Percentiles rank a stretch among this genome's conserved stretches.
phyloP scores from a whole-genome alignment of 2,888 invertebrate species.

The Scrobipalpa costella region DNA sequence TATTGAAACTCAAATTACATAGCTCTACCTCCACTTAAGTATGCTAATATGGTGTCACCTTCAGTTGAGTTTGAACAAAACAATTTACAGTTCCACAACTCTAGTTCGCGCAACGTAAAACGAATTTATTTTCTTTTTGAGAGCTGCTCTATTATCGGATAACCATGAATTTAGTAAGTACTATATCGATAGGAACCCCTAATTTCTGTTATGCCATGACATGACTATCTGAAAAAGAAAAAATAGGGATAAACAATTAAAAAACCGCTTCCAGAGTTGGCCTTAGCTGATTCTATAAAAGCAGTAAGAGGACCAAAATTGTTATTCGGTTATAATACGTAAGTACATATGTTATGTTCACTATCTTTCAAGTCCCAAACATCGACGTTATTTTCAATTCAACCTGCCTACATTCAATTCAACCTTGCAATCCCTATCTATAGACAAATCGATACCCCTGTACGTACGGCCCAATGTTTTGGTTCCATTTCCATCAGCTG shows the following conservation, averaged over 20 bases:
- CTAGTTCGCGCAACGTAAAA: background rate
- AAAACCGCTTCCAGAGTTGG: too few species aligned
- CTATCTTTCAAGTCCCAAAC: background rate
- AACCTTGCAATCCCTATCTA: background rate
- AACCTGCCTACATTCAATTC: background rate
- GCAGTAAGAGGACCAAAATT: too few species aligned
- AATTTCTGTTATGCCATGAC: too few species aligned
- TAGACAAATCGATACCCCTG: slow-evolving; percentile 25
- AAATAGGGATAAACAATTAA: too few species aligned
- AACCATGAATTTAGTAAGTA: too few species aligned
- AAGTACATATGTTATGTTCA: background rate
- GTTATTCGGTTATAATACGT: too few species aligned
- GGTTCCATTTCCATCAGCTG: slow-evolving; percentile 29
- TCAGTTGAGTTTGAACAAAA: background rate
- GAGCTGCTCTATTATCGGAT: too few species aligned
- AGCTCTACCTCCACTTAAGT: background rate
- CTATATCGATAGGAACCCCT: too few species aligned
- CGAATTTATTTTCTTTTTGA: background rate
- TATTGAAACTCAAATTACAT: background rate
- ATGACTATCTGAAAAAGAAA: too few species aligned
- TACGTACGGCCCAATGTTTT: slow-evolving; percentile 28
- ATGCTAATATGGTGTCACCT: slow-evolving; percentile 9
- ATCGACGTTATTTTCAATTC: background rate
- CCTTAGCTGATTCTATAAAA: too few species aligned
- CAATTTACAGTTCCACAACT: background rate